Evolutionary conservation across 2,888 invertebrate genomes (phyloP), one percentile per base, ranked within the genome.

Genomic region (Portevinia maculata): DNA sequence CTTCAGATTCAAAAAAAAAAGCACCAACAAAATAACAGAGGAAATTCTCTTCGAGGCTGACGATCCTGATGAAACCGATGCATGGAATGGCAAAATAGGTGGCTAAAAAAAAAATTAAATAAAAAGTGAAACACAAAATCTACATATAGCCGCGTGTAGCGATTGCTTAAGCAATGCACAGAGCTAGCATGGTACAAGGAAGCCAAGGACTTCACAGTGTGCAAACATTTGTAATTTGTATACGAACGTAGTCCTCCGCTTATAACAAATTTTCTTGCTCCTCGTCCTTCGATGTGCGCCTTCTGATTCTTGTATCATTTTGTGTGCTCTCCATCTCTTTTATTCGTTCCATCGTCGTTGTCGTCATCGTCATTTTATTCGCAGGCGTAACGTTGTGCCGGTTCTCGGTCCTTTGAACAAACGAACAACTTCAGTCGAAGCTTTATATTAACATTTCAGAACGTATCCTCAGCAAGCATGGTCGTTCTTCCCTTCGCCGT

Each of bases 391-490:
- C 67, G 59, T 52, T 75, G 67, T 75, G 75, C 59, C 75, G 75
- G 24, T 24, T 24, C 24, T 24, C 24, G 24, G 75, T 67, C 75
- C 67, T 75, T 75, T 75, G 67, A 75, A 60, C 75, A 75, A 67
- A 60, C 75, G 75, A 67, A 67, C 75, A 75, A 75, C 67, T 67
- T 75, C 67, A 75, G 75, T 67, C 50, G 67, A 75, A 75, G 75
- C 75, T 75, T 75, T 59, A 75, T 75, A 75, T 75, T 75, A 75
- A 75, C 75, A 75, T 75, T 75, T 75, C 75, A 67, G 74, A 75
- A 59, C 59, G 59, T 52, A 32, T 7, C 48, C 44, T 3, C 28
- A 34, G 4, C 34, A 28, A 15, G 41, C 28, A 34, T 41, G 50
- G 48, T 15, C 41, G 46, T 62, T 52, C 52, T 52, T 50, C 71